A percentile compares a stretch with the other conserved stretches of the same genome.
Evolutionary conservation across 2,113 vertebrate species (phyloP).

Genomic region (Bungarus multicinctus): DNA sequence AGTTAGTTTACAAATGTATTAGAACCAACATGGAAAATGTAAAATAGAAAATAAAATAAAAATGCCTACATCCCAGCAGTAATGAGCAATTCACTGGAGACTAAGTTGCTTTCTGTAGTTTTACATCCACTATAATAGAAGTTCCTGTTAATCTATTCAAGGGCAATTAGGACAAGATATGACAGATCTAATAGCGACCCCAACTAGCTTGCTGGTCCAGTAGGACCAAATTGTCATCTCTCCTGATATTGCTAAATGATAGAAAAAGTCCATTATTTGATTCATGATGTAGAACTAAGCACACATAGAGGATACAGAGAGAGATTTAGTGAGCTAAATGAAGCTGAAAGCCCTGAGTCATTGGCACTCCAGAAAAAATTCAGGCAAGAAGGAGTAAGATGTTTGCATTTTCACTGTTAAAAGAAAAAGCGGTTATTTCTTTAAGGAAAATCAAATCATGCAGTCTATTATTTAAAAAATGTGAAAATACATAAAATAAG

Average conservation of each 20-base stretch:
- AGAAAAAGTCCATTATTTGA: not conserved
- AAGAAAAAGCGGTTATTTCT: not conserved
- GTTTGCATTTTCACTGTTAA: not conserved
- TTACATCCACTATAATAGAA: too few relatives aligned
- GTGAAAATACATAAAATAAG: too few relatives aligned
- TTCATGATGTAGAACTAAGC: not conserved
- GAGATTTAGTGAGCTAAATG: not conserved
- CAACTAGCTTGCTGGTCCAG: not conserved
- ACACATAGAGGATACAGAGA: not conserved
- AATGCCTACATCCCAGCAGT: not conserved
- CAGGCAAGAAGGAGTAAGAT: not conserved
- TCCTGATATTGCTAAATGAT: not conserved
- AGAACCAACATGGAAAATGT: not conserved
- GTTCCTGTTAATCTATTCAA: not conserved
- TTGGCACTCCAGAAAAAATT: not conserved
- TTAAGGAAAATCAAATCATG: not conserved
- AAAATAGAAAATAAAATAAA: not conserved
- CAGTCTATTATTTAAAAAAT: not conserved
- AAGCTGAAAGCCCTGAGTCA: not conserved
- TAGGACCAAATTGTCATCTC: not conserved
- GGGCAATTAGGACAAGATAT: constrained; percentile 50
- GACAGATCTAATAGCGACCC: not conserved
- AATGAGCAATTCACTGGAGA: not conserved
- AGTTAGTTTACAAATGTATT: not conserved
- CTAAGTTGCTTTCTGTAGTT: not conserved